Conservation (phyloP, 92 coral and sea anemone species). For the Blastomussa wellsi region DNA sequence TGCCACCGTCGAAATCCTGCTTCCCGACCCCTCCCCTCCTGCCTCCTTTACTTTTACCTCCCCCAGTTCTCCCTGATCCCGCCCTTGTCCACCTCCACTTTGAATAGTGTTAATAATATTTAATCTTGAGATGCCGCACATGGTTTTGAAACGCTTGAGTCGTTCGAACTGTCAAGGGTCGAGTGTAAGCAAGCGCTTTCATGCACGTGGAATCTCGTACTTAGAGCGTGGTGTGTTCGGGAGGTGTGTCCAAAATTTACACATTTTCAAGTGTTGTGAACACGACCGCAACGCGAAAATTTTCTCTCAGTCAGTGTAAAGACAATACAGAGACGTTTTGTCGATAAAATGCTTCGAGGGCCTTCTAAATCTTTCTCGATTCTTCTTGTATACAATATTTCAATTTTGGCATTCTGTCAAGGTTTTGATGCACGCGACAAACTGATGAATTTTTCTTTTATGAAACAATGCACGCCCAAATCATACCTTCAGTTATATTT, state of each 20-base stretch:
- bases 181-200: not conserved
- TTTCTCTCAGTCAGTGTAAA: too few species aligned
- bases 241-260: slow-evolving; percentile 17
- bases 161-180: not conserved
- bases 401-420: slow-evolving; percentile 30
- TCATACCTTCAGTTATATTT: not conserved
- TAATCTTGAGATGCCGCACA: not conserved
- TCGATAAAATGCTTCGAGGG: not conserved
- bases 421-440: slow-evolving; percentile 3
- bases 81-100: too few species aligned
- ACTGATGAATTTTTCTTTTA: not conserved
- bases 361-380: not conserved
- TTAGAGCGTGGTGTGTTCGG: not conserved
- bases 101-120: not conserved
- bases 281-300: not conserved
- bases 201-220: not conserved
- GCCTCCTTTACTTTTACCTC: too few species aligned
- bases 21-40: too few species aligned
- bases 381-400: not conserved
- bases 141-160: not conserved
- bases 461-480: not conserved
- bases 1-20: too few species aligned
- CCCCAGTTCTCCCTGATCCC: too few species aligned
- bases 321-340: too few species aligned
- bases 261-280: not conserved